Evolutionary conservation across 2,113 vertebrate species (phyloP).

Genomic region (Macaca nemestrina): DNA sequence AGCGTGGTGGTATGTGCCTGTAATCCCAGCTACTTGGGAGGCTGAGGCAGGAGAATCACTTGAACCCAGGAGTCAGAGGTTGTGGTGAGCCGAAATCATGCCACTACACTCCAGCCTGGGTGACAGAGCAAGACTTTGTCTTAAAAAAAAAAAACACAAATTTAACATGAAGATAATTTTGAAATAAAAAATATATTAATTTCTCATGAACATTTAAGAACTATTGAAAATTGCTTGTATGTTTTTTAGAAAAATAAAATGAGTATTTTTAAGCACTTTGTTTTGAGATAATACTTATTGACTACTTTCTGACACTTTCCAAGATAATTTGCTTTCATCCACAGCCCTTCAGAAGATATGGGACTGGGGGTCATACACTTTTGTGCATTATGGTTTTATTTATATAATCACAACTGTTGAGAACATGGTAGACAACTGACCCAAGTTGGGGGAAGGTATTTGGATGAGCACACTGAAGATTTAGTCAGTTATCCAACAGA

Average conservation of each 20-base stretch:
- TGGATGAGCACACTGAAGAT: background rate
- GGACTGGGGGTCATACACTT: accelerated
- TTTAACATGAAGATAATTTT: background rate
- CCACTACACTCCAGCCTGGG: too few relatives aligned
- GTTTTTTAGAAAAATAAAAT: background rate
- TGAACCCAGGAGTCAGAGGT: too few relatives aligned
- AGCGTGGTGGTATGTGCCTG: too few relatives aligned
- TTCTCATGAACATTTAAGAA: background rate
- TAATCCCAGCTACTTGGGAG: too few relatives aligned
- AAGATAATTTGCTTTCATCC: background rate
- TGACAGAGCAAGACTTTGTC: too few relatives aligned
- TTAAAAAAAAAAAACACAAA: background rate
- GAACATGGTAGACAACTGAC: background rate
- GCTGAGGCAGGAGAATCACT: too few relatives aligned
- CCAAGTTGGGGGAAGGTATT: background rate
- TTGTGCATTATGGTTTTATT: background rate
- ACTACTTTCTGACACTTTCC: background rate
- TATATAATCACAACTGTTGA: background rate
- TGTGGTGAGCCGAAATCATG: too few relatives aligned
- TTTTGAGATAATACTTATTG: background rate
- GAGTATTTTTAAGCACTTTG: background rate
- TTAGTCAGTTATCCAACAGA: background rate
- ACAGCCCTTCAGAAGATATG: background rate
- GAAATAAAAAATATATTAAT: background rate
- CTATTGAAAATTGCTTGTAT: background rate